Evolutionary conservation across 1,140 invertebrate genomes (phyloP), one percentile per base, ranked within the genome.

Genomic region (Cherax destructor): DNA sequence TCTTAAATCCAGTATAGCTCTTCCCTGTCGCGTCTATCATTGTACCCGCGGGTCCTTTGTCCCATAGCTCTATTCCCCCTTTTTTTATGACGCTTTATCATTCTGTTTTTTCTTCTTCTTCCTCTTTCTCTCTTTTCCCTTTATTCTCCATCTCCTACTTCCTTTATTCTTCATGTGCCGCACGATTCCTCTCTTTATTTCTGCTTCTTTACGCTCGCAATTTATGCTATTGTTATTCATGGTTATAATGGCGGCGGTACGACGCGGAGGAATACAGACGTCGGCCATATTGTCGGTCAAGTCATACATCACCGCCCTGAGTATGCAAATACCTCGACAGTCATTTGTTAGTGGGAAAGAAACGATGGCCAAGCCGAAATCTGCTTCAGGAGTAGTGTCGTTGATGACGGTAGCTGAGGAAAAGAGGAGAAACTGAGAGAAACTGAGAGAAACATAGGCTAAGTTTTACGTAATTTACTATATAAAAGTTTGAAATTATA

Each of bases 1-100:
- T 85, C 61, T 72, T 85, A 85, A 85, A 85, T 85, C 83, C 83
- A 69, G 69, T 41, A 24, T 72, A 41, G 61, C 61, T 72, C 83
- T 10, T 85, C 83, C 83, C 18, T 72, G 83, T 85, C 83, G 83
- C 83, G 83, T 85, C 69, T 74, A 21, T 41, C 69, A 50, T 85
- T 85, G 83, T 85, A 30, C 65, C 61, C 30, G 83, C 83, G 83
- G 61, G 11, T 65, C 69, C 83, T 72, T 49, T 85, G 61, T 85
- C 61, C 65, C 11, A 49, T 69, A n/a, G 11, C 61, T 74, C 65
- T 72, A 72, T 72, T 85, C 74, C 49, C 69, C 69, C 10, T 85
- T 85, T 85, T 85, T 85, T 85, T 85, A 85, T 74, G 41, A 49
- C 13, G 83, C 65, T 85, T 85, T 85, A 85, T 74, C 83, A 72